Percentiles rank a stretch among this genome's conserved stretches.
Conservation (phyloP, 2,888 invertebrate species). For the Mystacides longicornis region DNA sequence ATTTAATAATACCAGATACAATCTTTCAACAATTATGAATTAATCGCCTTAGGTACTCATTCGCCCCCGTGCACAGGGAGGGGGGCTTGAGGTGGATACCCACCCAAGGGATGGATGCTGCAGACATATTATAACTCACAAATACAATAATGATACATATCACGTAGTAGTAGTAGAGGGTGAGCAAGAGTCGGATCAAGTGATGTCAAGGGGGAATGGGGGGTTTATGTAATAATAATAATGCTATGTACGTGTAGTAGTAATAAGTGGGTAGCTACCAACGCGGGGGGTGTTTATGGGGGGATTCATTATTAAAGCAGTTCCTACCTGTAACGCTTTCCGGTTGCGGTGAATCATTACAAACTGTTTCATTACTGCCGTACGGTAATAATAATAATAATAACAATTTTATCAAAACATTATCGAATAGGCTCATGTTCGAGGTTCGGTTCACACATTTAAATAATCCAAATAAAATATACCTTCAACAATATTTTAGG, state of each 20-base stretch:
- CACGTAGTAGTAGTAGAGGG: neutral
- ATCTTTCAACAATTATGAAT: too few species aligned
- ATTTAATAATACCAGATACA: too few species aligned
- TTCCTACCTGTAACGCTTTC: slow-evolving; percentile 20
- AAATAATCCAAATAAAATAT: neutral
- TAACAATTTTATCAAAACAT: neutral
- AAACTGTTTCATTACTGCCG: slow-evolving; percentile 13
- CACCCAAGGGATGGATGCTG: too few species aligned
- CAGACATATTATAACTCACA: neutral
- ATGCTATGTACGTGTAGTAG: neutral
- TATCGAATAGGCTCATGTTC: neutral
- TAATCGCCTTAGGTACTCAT: too few species aligned
- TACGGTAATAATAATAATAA: neutral
- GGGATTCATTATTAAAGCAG: slow-evolving; percentile 21
- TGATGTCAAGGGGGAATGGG: neutral
- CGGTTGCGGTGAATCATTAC: slow-evolving; percentile 18
- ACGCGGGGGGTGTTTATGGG: too few species aligned
- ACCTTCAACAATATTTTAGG: too few species aligned
- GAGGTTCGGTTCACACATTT: neutral
- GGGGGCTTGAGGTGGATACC: too few species aligned
- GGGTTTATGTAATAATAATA: neutral
- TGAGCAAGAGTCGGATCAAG: neutral
- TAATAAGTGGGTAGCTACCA: slow-evolving; percentile 1
- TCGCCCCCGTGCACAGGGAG: too few species aligned
- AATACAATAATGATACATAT: neutral